Percentiles rank a stretch among this genome's conserved stretches.
These are phyloP conservation scores for Pseudobourletiella spinata DNA, from an alignment of 1,140 invertebrate genomes.

Conservation along the genomic window DNA sequence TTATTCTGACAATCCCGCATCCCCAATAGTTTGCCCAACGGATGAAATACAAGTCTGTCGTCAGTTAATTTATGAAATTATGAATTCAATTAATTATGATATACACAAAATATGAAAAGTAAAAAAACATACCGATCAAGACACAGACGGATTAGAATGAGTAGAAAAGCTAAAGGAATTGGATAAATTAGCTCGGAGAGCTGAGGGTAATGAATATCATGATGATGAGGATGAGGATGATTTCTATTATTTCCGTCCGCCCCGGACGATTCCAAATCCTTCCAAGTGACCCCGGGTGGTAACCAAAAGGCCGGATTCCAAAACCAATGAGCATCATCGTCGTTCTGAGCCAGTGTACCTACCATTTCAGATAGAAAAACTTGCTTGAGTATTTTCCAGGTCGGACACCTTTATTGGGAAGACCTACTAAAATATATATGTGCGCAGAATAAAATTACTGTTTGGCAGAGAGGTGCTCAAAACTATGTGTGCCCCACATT, in stretches of 20 bases:
- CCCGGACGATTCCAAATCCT: slow-evolving; percentile 71
- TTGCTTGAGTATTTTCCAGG: no score
- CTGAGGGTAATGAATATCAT: slow-evolving; percentile 66
- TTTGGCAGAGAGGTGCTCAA: no score
- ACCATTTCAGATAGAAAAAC: no score
- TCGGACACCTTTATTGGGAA: no score
- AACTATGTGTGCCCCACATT: no score
- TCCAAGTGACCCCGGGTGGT: slow-evolving; percentile 81
- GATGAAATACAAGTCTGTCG: slow-evolving; percentile 62
- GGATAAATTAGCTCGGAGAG: slow-evolving; percentile 71
- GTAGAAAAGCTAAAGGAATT: slow-evolving; percentile 65
- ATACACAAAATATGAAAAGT: background rate
- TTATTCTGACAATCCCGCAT: slow-evolving; percentile 58
- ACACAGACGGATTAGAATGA: slow-evolving; percentile 62
- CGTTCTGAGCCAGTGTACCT: no score
- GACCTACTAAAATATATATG: no score
- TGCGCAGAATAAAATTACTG: no score
- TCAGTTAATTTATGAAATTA: no score
- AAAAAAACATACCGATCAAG: slow-evolving; percentile 62
- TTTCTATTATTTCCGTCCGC: no score
- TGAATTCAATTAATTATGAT: background rate
- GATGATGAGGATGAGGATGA: background rate
- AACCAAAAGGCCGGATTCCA: slow-evolving; percentile 78
- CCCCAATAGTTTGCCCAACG: slow-evolving; percentile 62
- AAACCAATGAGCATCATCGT: slow-evolving; percentile 48